phyloP scores from a whole-genome alignment of 2,113 vertebrate species.

The Marcusenius ussheri region DNA sequence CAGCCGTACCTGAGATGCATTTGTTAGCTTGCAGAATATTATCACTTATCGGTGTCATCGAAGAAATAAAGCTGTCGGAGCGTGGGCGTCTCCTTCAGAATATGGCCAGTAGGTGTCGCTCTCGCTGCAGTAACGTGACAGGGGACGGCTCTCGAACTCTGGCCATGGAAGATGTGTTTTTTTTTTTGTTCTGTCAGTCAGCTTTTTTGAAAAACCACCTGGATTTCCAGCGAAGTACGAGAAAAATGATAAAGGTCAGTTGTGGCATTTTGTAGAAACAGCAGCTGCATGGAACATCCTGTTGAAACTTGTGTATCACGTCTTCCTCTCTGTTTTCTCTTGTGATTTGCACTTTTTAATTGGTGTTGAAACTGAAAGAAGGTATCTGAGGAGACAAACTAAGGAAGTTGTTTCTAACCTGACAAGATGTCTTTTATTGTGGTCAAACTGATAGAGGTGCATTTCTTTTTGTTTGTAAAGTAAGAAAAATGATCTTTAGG shows the following conservation, averaged over 20 bases:
- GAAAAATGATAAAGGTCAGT: not conserved
- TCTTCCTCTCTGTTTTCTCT: not conserved
- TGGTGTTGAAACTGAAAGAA: slow-evolving; percentile 20
- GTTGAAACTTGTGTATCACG: not conserved
- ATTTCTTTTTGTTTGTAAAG: slow-evolving; percentile 27
- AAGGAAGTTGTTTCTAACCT: slow-evolving; percentile 51
- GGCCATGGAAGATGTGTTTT: not conserved
- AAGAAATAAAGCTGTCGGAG: not conserved
- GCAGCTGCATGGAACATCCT: not conserved
- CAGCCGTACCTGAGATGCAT: not conserved
- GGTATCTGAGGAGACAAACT: slow-evolving; percentile 26
- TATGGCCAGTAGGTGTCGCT: not conserved
- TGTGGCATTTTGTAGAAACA: not conserved
- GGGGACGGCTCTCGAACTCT: not conserved
- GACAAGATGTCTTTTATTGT: slow-evolving; percentile 60
- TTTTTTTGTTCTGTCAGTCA: not conserved
- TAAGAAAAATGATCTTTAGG: slow-evolving; percentile 23
- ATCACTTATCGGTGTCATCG: not conserved
- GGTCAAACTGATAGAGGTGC: slow-evolving; percentile 46
- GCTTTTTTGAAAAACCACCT: not conserved
- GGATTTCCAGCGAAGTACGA: not conserved
- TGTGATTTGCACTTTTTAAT: slow-evolving; percentile 7
- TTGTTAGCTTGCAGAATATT: not conserved
- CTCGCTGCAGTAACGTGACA: not conserved
- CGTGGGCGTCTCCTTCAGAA: not conserved